Evolutionary conservation across 2,888 invertebrate genomes (phyloP), one percentile per base, ranked within the genome.

Genomic region (Sturmia bella): DNA sequence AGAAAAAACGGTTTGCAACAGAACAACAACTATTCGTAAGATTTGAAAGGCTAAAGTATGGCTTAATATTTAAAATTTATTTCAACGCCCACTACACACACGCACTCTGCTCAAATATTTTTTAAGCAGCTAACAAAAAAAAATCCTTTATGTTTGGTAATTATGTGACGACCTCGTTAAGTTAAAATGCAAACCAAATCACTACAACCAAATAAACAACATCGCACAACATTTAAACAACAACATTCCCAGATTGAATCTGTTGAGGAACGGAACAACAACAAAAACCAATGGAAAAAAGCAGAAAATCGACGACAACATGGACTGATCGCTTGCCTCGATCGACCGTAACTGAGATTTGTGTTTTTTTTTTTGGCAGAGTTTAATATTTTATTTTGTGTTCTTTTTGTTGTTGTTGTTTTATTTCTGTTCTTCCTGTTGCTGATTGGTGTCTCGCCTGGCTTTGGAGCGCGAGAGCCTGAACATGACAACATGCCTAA

Each of bases 41-140:
- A 37, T 17, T 11, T 32, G 9, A 56, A 56, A 63, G 7, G 1
- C 13, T 3, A 27, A 56, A 56, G 54, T 43, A 27, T 27, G 52
- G 6, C 61, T 54, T 54, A 64, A 83, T 86, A 87, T 87, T 87
- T 86, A 85, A 84, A 88, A 89, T 89, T 89, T 87, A 88, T 87
- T 88, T 88, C 86, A 88, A 89, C 89, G 89, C 89, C 89, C 87
- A 89, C 89, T 84, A 88, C 32, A 52, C 78, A 57, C 56, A 74
- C 78, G 59, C 72, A 76, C 76, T 64, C 3, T 19, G n/a, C 19
- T 7, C n/a, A 64, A 37, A n/a, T 24, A 19, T 21, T 12, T 17
- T 45, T 27, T 21, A 11, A 17, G 24, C 17, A 48, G 32, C n/a
- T 45, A 32, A 21, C 52, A 21, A 11, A 3, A 12, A 21, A 11